phyloP scores from a whole-genome alignment of 2,113 vertebrate species.

The Cheilinus undulatus region DNA sequence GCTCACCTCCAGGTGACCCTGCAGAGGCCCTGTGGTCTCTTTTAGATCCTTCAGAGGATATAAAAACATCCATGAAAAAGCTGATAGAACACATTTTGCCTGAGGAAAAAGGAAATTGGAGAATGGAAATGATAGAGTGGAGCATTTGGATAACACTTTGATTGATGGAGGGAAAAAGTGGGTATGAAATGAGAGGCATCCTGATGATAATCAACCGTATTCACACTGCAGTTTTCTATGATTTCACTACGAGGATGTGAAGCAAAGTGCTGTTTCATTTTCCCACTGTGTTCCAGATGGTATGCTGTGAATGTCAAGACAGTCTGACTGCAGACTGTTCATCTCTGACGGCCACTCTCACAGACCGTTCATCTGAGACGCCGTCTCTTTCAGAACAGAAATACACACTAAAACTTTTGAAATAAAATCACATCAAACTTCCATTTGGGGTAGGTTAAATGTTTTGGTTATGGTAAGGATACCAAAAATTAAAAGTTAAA shows the following conservation, averaged over 20 bases:
- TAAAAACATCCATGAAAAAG: slow-evolving; percentile 15
- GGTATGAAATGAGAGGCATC: slow-evolving; percentile 5
- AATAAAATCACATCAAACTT: too few relatives aligned
- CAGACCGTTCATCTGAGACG: too few relatives aligned
- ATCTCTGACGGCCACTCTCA: too few relatives aligned
- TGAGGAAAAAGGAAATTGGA: slow-evolving; percentile 1
- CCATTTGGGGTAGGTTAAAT: too few relatives aligned
- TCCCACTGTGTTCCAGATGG: too few relatives aligned
- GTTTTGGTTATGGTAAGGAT: too few relatives aligned
- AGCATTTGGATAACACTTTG: background rate
- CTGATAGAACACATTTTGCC: background rate
- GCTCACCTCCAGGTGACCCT: slow-evolving; percentile 48
- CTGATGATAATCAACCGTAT: slow-evolving; percentile 18
- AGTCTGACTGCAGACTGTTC: too few relatives aligned
- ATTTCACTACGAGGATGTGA: background rate
- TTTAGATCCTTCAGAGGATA: slow-evolving; percentile 23
- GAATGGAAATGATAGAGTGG: slow-evolving; percentile 1
- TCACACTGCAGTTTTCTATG: background rate
- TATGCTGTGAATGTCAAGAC: too few relatives aligned
- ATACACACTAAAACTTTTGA: too few relatives aligned
- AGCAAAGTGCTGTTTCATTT: background rate
- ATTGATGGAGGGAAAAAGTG: slow-evolving; percentile 3
- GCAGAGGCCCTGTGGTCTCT: slow-evolving; percentile 3
- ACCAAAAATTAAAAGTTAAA: too few relatives aligned
- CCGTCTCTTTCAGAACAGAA: too few relatives aligned